phyloP scores from a whole-genome alignment of 2,888 invertebrate species.

The Pachymerium ferrugineum region DNA sequence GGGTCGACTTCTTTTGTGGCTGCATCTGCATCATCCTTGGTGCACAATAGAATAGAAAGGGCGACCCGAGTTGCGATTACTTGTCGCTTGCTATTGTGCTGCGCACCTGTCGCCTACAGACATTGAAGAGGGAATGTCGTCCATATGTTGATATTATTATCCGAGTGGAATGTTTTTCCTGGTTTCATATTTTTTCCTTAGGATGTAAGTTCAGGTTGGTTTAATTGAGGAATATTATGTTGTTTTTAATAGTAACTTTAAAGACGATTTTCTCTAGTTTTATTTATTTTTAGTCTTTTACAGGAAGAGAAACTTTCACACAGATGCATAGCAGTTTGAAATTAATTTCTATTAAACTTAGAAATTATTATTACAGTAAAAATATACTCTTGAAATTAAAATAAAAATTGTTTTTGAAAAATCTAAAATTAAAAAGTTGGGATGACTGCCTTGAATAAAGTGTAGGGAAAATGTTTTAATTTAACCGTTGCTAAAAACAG shows the following conservation, averaged over 20 bases:
- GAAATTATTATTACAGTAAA: not conserved
- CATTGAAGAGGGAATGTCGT: conserved; percentile 8
- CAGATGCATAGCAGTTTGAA: not conserved
- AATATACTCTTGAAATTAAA: not conserved
- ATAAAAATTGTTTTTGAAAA: no score
- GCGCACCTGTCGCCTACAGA: not conserved
- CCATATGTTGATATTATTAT: not conserved
- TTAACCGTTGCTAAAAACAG: not conserved
- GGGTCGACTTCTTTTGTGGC: conserved; percentile 5
- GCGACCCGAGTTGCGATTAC: not conserved
- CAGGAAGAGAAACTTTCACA: conserved; percentile 2
- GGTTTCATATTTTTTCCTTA: not conserved
- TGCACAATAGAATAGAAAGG: not conserved
- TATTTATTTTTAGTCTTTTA: not conserved
- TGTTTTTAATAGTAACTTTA: no score
- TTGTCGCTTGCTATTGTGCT: not conserved
- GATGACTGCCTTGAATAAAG: no score
- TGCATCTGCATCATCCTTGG: conserved; percentile 2
- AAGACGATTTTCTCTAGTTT: not conserved
- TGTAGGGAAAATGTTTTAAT: no score
- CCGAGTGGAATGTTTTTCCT: not conserved
- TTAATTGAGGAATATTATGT: no score
- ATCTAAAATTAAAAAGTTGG: no score
- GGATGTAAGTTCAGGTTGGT: not conserved
- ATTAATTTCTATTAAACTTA: not conserved